Evolutionary conservation across 2,888 invertebrate genomes (phyloP), one percentile per base, ranked within the genome.

Genomic region (Ptilodon capucinus): DNA sequence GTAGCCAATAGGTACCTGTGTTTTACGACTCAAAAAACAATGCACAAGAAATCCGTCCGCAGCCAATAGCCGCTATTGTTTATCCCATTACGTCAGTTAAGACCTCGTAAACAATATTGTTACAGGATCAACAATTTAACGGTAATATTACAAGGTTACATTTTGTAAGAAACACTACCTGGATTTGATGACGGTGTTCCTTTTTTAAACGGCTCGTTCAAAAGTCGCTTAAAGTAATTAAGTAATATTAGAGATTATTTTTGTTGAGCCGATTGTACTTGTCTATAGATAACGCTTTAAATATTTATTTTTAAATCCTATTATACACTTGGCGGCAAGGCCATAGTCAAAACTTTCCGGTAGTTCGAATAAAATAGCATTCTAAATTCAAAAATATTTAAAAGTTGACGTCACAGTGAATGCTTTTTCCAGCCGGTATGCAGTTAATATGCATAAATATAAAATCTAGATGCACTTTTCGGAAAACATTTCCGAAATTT

Each of bases 1-100:
- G 87, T 85, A 86, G 86, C 83, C 49, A n/a, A n/a, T n/a, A n/a
- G 67, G 73, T 89, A 89, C 89, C 89, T 89, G 88, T 64, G 64
- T 72, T 89, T 89, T 87, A 88, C 76, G 79, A 75, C 75, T 19
- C 45, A 64, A 60, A 57, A 46, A 57, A 81, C 81, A 80, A 81
- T 76, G 62, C 65, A 70, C 63, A 68, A 68, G 70, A 75, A 70
- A 75, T 79, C 74, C 69, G 18, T 40, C 19, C 38, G 34, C 32
- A 11, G 60, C 50, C 54, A 60, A 47, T 57, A 47, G 40, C 52
- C 49, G 45, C 64, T 54, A 78, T 89, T 89, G 84, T 88, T 85
- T 84, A 86, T 84, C 76, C 74, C 68, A 81, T 89, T 90, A 88
- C 88, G 86, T 89, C 84, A 87, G 70, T 79, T 79, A 76, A 80